phyloP scores from a whole-genome alignment of 2,113 vertebrate species.

The Dasypus novemcinctus region DNA sequence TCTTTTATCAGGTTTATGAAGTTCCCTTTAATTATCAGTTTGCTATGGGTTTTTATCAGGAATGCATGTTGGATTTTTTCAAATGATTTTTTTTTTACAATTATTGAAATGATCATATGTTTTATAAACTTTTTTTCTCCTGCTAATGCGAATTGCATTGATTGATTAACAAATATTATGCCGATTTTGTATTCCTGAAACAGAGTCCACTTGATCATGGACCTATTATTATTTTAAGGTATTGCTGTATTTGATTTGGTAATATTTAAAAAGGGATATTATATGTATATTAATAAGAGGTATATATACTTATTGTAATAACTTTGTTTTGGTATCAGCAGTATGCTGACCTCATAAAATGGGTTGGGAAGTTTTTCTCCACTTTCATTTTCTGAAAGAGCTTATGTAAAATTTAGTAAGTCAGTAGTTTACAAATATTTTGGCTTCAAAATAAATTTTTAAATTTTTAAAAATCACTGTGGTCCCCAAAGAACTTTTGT shows the following conservation, averaged over 20 bases:
- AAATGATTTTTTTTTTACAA: neutral
- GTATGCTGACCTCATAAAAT: neutral
- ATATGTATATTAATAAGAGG: neutral
- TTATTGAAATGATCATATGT: neutral
- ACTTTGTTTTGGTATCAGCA: neutral
- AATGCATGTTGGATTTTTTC: neutral
- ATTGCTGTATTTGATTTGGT: constrained; percentile 6
- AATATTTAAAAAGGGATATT: neutral
- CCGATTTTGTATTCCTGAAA: neutral
- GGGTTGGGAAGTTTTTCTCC: neutral
- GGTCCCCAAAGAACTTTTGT: neutral
- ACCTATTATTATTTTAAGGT: constrained; percentile 17
- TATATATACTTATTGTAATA: neutral
- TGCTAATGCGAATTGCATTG: neutral
- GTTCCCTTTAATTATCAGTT: neutral
- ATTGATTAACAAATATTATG: neutral
- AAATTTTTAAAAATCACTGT: neutral
- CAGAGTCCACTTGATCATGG: neutral
- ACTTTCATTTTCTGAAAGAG: neutral
- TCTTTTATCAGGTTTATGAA: neutral
- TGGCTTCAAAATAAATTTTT: neutral
- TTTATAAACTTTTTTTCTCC: neutral
- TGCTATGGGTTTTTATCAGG: neutral
- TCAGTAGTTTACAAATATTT: neutral
- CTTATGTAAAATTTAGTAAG: neutral